A percentile compares a stretch with the other conserved stretches of the same genome.
These are phyloP conservation scores for Vicugna pacos DNA, from an alignment of 2,113 vertebrate species.

Conservation along the genomic window DNA sequence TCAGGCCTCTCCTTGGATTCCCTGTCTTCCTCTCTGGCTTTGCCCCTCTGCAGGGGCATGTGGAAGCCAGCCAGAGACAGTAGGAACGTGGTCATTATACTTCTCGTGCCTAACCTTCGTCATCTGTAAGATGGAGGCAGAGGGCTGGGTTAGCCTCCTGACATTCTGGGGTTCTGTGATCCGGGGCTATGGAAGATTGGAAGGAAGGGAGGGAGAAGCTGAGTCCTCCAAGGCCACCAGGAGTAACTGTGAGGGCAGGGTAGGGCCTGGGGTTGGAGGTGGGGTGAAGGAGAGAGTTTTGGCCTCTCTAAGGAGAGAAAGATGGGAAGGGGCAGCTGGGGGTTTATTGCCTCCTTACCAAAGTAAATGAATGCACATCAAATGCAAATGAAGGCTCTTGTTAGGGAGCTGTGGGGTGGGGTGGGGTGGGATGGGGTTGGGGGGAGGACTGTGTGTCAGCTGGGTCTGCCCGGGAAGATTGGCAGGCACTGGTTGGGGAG, in stretches of 20 bases:
- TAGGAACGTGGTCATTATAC: not conserved
- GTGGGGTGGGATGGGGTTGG: not conserved
- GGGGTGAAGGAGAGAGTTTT: not conserved
- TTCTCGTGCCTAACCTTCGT: not conserved
- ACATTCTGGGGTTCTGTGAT: not conserved
- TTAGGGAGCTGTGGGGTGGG: not conserved
- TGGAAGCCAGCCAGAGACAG: not conserved
- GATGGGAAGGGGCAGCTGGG: not conserved
- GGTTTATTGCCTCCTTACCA: not conserved
- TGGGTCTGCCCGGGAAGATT: not conserved
- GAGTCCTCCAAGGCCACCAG: not conserved
- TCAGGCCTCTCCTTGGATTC: not conserved
- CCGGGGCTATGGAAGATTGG: not conserved
- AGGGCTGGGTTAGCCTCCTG: not conserved
- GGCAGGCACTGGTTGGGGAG: not conserved
- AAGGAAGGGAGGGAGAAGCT: not conserved
- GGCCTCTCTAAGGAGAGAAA: not conserved
- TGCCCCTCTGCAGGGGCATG: not conserved
- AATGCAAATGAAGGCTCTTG: slow-evolving; percentile 69
- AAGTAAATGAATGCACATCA: slow-evolving; percentile 9
- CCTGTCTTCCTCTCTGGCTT: not conserved
- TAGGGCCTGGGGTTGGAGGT: not conserved
- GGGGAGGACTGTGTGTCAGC: not conserved
- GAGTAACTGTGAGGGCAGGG: not conserved
- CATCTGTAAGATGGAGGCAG: not conserved